A percentile compares a stretch with the other conserved stretches of the same genome.
Evolutionary conservation across 2,113 vertebrate genomes (phyloP).

Genomic region (Cebidichthys violaceus): DNA sequence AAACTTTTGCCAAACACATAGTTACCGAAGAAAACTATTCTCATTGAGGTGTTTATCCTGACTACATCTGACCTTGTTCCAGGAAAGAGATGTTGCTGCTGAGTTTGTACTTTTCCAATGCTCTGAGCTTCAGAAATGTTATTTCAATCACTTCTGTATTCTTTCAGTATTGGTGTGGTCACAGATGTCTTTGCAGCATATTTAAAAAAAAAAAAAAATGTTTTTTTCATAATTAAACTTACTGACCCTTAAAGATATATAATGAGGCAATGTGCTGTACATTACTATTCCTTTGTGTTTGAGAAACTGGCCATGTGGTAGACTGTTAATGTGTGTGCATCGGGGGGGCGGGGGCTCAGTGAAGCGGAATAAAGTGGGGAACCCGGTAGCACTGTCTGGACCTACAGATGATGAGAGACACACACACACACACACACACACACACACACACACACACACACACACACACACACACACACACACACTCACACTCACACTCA

Average conservation of each 20-base stretch:
- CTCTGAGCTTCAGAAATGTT: not conserved
- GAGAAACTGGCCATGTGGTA: slow-evolving; percentile 23
- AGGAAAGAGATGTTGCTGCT: not conserved
- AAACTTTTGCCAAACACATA: not conserved
- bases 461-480: not conserved
- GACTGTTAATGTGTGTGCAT: not conserved
- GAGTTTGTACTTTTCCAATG: not conserved
- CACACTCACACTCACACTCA: not conserved
- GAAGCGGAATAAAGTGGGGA: slow-evolving; percentile 47
- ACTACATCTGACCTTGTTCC: not conserved
- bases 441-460: not conserved
- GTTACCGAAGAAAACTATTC: not conserved
- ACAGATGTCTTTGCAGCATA: not conserved
- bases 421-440: not conserved
- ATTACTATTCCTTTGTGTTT: slow-evolving; percentile 59
- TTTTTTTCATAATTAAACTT: not conserved
- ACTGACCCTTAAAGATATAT: not conserved
- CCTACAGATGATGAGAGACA: not conserved
- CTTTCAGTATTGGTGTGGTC: not conserved
- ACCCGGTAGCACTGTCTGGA: slow-evolving; percentile 26
- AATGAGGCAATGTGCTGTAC: not conserved
- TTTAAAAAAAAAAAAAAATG: no score
- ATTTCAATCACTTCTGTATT: not conserved
- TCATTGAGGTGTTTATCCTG: not conserved
- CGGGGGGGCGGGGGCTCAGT: not conserved